phyloP scores from a whole-genome alignment of 2,797 vertebrate species.

The Tauraco hartlaubi region DNA sequence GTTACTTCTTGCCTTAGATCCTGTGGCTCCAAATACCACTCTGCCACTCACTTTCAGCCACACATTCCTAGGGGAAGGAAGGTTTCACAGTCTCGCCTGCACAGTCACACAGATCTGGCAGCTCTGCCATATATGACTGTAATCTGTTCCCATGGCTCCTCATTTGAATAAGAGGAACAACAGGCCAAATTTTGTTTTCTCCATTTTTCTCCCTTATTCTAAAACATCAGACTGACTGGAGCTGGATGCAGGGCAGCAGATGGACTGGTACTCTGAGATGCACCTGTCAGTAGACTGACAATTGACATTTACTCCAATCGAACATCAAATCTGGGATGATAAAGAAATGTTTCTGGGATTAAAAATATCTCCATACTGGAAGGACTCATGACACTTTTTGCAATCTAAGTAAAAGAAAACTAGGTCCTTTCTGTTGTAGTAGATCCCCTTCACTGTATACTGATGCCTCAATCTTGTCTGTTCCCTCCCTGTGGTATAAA shows the following conservation, averaged over 20 bases:
- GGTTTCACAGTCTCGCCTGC: neutral
- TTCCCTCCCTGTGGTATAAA: constrained; percentile 17
- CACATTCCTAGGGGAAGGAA: neutral
- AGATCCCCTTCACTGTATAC: neutral
- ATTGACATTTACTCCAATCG: neutral
- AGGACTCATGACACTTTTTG: neutral
- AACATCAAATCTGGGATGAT: neutral
- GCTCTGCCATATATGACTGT: neutral
- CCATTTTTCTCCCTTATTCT: neutral
- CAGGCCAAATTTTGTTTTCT: neutral
- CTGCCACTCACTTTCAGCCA: neutral
- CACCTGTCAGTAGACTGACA: neutral
- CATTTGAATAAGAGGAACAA: neutral
- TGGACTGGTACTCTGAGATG: neutral
- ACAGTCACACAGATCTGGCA: neutral
- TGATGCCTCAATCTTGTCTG: neutral
- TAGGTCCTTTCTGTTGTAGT: neutral
- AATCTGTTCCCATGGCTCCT: neutral
- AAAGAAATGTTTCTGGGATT: neutral
- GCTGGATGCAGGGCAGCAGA: neutral
- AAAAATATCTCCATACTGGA: neutral
- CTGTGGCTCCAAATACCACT: neutral
- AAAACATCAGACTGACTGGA: neutral
- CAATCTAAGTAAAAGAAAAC: neutral
- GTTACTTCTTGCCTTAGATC: neutral